Evolutionary conservation across 1,140 invertebrate species (phyloP).

Genomic region (Drosophila lacertosa): DNA sequence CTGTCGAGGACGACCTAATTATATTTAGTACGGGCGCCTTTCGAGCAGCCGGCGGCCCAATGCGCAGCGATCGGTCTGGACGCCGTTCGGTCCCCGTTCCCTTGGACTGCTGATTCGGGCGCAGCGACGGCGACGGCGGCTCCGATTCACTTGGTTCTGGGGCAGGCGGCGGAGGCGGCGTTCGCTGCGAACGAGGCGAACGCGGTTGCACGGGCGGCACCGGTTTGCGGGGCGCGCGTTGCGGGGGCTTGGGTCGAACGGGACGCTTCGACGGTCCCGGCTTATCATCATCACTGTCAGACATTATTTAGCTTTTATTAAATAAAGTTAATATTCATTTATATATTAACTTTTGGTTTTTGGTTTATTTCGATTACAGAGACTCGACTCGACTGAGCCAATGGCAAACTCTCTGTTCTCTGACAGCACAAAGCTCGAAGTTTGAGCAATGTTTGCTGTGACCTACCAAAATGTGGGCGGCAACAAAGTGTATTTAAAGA

Average conservation of each 20-base stretch:
- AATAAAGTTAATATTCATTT: not conserved
- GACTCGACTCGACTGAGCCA: constrained; percentile 32
- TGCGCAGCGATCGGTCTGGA: too few species aligned
- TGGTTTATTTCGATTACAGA: constrained; percentile 4
- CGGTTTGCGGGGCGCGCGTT: not conserved
- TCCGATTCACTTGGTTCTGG: too few species aligned
- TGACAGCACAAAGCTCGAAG: constrained; percentile 39
- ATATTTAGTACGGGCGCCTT: too few species aligned
- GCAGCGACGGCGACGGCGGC: too few species aligned
- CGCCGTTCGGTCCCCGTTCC: too few species aligned
- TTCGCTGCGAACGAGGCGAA: not conserved
- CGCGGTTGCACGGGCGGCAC: not conserved
- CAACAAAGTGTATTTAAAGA: not conserved
- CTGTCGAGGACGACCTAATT: too few species aligned
- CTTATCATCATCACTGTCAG: not conserved
- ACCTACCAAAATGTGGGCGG: constrained; percentile 30
- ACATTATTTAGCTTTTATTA: constrained; percentile 20
- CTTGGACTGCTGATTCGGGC: too few species aligned
- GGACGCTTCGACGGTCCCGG: not conserved
- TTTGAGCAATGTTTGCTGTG: constrained; percentile 58
- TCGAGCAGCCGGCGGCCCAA: too few species aligned
- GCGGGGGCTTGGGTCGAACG: not conserved
- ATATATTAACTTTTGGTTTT: not conserved
- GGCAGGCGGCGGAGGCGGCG: not conserved
- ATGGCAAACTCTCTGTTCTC: constrained; percentile 3